A percentile compares a stretch with the other conserved stretches of the same genome.
Conservation (phyloP, 2,888 invertebrate genomes). For the Invenusta paracnida region DNA sequence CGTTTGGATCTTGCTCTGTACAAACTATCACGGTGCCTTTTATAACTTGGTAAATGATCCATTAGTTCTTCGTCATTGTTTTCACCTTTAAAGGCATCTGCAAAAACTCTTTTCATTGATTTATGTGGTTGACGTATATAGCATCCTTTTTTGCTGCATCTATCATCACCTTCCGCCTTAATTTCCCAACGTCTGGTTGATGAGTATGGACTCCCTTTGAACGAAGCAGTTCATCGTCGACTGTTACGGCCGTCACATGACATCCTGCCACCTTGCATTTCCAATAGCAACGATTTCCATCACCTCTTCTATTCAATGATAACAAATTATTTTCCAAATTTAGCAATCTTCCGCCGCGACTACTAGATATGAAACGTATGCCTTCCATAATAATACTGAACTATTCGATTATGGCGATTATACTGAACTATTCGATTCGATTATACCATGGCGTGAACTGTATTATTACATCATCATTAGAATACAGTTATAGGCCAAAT, state of each 20-base stretch:
- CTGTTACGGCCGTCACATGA: not conserved
- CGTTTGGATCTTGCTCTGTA: slow-evolving; percentile 22
- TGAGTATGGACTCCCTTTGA: slow-evolving; percentile 29
- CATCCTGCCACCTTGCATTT: slow-evolving; percentile 11
- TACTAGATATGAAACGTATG: slow-evolving; percentile 5
- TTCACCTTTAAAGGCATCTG: not conserved
- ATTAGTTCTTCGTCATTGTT: slow-evolving; percentile 23
- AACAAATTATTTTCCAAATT: slow-evolving; percentile 12
- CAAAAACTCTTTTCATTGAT: slow-evolving; percentile 20
- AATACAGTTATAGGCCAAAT: slow-evolving; percentile 16
- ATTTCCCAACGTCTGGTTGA: not conserved
- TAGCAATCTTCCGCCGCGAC: slow-evolving; percentile 17
- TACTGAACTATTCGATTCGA: not conserved
- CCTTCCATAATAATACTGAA: slow-evolving; percentile 18
- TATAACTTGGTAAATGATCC: slow-evolving; percentile 18
- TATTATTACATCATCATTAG: no score
- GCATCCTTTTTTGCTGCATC: slow-evolving; percentile 8
- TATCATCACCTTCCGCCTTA: not conserved
- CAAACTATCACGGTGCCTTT: slow-evolving; percentile 14
- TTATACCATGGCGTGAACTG: not conserved
- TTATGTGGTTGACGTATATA: slow-evolving; percentile 21
- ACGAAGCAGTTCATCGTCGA: slow-evolving; percentile 8
- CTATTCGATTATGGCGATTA: not conserved
- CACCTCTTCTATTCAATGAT: not conserved
- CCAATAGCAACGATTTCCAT: not conserved